Base-by-base conservation (phyloP, 2,888 invertebrate genomes). In the Caenorhabditis sp. region DNA sequence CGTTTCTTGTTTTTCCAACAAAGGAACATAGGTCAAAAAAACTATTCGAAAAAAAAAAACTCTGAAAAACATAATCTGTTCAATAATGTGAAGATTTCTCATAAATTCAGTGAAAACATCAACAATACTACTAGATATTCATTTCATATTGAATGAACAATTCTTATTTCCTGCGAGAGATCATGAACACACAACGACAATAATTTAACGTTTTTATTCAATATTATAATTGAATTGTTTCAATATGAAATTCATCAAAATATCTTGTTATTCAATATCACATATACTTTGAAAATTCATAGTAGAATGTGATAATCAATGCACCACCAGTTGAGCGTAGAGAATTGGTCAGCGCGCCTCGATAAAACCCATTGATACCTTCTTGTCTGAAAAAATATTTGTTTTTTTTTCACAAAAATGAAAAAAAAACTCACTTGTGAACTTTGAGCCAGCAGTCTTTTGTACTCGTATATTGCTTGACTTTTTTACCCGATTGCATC, bases 211-310 rank as follows among this genome's bases (percentile, higher is more conserved):
- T 4, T 31, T 31, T 31, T 31, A 31, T 31, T 31, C 31, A 31
- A n/a, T n/a, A n/a, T n/a, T n/a, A n/a, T n/a, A n/a, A n/a, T n/a
- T n/a, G n/a, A n/a, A n/a, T 43, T 43, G 14, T 43, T 43, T 43
- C 43, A 43, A 43, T 43, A 43, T 43, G 43, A 51, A 51, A 51
- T 19, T 12, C 50, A 50, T 19, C 8, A 17, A 43, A 55, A 55
- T 55, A 26, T 26, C 5, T 55, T 10, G 2, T 55, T 26, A 55
- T 55, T 10, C 4, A 3, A 17, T 24, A 55, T 67, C 63, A 83
- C 62, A 83, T 67, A 69, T 85, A 83, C 66, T 85, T 85, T 62
- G 81, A 61, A 58, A 83, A 80, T 75, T 85, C 85, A 77, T 85
- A 84, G 64, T 85, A 85, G 31, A 85, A 70, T 49, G 84, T 81